phyloP scores from a whole-genome alignment of 1,140 invertebrate species.

The Cydia pomonella region DNA sequence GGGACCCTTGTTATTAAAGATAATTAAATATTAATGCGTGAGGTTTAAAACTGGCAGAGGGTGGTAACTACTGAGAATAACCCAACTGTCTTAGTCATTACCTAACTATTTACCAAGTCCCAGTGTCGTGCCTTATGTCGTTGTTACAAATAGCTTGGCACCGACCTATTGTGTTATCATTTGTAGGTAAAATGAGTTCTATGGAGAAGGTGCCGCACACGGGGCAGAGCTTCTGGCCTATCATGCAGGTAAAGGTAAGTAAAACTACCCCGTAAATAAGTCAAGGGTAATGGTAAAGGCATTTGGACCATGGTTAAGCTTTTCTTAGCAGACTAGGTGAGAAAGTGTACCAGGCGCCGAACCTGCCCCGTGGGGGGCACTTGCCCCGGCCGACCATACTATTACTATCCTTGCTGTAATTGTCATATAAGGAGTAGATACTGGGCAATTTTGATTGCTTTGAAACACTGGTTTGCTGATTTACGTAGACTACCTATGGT shows the following conservation, averaged over 20 bases:
- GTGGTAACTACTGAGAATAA: neutral
- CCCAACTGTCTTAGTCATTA: constrained; percentile 11
- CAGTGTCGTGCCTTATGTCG: constrained; percentile 22
- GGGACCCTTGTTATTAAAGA: too few species aligned
- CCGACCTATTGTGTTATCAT: neutral
- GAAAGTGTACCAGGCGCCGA: too few species aligned
- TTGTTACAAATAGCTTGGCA: constrained; percentile 8
- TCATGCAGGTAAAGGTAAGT: too few species aligned
- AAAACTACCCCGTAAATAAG: too few species aligned
- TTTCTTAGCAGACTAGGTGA: too few species aligned
- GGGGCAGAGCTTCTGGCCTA: neutral
- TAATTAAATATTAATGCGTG: too few species aligned
- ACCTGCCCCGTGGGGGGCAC: neutral
- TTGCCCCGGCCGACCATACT: neutral
- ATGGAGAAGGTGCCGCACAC: neutral
- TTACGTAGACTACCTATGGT: constrained; percentile 32
- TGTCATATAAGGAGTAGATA: constrained; percentile 24
- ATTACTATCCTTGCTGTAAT: neutral
- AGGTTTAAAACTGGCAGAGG: too few species aligned
- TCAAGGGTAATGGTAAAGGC: too few species aligned
- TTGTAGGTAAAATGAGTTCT: neutral
- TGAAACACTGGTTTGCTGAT: constrained; percentile 35
- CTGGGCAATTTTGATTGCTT: neutral
- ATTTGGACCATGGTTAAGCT: too few species aligned
- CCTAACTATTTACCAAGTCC: constrained; percentile 15